phyloP scores from a whole-genome alignment of 2,888 invertebrate genomes.

The Andrena dorsata region DNA sequence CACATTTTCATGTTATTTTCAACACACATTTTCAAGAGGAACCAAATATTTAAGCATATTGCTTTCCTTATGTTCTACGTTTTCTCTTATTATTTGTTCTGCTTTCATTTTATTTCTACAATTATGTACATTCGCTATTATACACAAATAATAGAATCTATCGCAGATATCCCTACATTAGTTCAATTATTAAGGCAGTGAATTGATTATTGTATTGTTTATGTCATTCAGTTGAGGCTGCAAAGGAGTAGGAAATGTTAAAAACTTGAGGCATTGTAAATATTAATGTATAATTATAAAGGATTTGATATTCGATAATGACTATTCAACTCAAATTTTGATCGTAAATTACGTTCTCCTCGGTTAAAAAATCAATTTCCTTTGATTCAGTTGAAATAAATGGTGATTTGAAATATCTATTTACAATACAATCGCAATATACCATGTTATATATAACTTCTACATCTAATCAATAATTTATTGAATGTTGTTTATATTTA shows the following conservation, averaged over 20 bases:
- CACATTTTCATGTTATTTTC: neutral
- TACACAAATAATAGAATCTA: slow-evolving; percentile 12
- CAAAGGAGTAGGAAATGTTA: slow-evolving; percentile 14
- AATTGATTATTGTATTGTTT: slow-evolving; percentile 35
- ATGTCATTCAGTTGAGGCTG: slow-evolving; percentile 13
- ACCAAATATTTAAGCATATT: slow-evolving; percentile 10
- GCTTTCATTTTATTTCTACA: neutral
- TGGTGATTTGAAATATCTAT: slow-evolving; percentile 13
- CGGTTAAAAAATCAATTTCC: neutral
- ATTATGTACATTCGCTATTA: slow-evolving; percentile 1
- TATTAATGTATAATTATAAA: slow-evolving; percentile 6
- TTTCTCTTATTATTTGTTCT: neutral
- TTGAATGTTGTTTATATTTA: neutral
- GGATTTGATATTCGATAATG: neutral
- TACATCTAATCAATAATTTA: slow-evolving; percentile 4
- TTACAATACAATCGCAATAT: slow-evolving; percentile 18
- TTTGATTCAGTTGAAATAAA: slow-evolving; percentile 1
- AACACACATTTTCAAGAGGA: neutral
- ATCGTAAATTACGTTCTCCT: neutral
- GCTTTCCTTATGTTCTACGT: slow-evolving; percentile 5
- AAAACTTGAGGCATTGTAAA: neutral
- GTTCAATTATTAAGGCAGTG: slow-evolving; percentile 46
- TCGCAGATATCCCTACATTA: slow-evolving; percentile 15
- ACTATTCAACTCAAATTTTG: neutral
- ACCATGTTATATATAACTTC: slow-evolving; percentile 1